Evolutionary conservation across 2,888 invertebrate species (phyloP).

Genomic region (Aphelenchoides bicaudatus): DNA sequence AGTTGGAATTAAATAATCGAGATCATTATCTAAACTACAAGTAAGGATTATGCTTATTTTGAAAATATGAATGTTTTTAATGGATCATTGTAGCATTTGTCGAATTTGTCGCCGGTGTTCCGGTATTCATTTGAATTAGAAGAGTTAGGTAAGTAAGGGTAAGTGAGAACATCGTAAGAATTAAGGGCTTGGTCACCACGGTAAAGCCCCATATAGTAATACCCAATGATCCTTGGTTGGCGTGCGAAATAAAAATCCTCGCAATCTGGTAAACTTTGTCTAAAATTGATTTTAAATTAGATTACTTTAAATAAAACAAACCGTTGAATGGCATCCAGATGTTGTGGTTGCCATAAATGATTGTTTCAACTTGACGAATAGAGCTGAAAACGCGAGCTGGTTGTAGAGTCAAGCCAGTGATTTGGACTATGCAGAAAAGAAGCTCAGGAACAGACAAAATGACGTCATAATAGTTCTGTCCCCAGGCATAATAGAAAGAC

Average conservation of each 20-base stretch:
- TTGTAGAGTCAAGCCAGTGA: slow-evolving; percentile 22
- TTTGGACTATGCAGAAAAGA: slow-evolving; percentile 23
- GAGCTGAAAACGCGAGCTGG: slow-evolving; percentile 26
- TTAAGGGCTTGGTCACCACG: slow-evolving; percentile 30
- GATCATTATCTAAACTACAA: too few relatives aligned
- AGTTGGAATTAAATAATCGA: too few relatives aligned
- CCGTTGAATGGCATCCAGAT: slow-evolving; percentile 29
- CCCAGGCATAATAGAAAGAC: slow-evolving; percentile 17
- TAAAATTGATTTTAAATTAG: not conserved
- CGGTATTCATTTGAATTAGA: slow-evolving; percentile 21
- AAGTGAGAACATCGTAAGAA: slow-evolving; percentile 28
- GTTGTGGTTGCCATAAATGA: slow-evolving; percentile 25
- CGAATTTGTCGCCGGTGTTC: not conserved
- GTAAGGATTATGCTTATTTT: not conserved
- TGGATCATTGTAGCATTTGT: not conserved
- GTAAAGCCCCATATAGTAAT: slow-evolving; percentile 30
- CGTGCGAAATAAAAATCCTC: slow-evolving; percentile 23
- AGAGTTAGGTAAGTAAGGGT: slow-evolving; percentile 28
- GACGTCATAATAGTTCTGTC: slow-evolving; percentile 17
- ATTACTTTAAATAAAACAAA: slow-evolving; percentile 24
- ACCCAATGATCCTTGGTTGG: slow-evolving; percentile 18
- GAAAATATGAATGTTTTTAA: not conserved
- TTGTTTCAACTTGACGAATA: slow-evolving; percentile 25
- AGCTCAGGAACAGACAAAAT: slow-evolving; percentile 22
- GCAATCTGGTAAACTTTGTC: slow-evolving; percentile 19